A percentile compares a stretch with the other conserved stretches of the same genome.
Evolutionary conservation across 1,140 invertebrate species (phyloP).

Genomic region (Mamestra configurata): DNA sequence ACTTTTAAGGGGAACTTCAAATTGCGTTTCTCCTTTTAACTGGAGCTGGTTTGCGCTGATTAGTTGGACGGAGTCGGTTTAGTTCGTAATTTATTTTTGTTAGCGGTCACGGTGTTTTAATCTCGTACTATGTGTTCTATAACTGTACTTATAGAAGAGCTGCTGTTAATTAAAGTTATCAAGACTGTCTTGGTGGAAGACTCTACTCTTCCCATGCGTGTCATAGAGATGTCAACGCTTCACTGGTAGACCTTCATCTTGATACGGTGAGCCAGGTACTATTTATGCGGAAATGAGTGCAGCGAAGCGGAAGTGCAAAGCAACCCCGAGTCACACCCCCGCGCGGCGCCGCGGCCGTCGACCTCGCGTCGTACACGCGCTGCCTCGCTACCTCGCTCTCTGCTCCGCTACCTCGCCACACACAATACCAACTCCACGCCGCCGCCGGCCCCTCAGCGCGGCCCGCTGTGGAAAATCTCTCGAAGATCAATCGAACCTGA

Average conservation of each 20-base stretch:
- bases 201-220: too few relatives aligned
- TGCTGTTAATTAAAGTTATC: conserved; percentile 31
- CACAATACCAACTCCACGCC: conserved; percentile 65
- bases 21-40: conserved; percentile 81
- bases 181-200: conserved; percentile 12
- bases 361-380: conserved; percentile 66
- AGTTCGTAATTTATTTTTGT: conserved; percentile 49
- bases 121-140: neutral
- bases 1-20: conserved; percentile 83
- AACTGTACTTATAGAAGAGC: neutral
- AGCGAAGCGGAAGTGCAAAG: conserved; percentile 85
- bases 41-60: conserved; percentile 72
- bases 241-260: conserved; percentile 72
- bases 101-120: conserved; percentile 25
- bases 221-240: conserved; percentile 55
- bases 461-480: conserved; percentile 62
- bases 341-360: conserved; percentile 74
- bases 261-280: conserved; percentile 75
- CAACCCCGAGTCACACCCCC: conserved; percentile 65
- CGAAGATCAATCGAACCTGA: conserved; percentile 65
- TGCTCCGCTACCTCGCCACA: conserved; percentile 54
- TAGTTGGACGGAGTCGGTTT: conserved; percentile 63
- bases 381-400: conserved; percentile 51
- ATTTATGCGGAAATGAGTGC: conserved; percentile 87
- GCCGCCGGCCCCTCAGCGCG: conserved; percentile 62